Conservation (phyloP, 2,797 vertebrate genomes). For the Antennarius maculatus region DNA sequence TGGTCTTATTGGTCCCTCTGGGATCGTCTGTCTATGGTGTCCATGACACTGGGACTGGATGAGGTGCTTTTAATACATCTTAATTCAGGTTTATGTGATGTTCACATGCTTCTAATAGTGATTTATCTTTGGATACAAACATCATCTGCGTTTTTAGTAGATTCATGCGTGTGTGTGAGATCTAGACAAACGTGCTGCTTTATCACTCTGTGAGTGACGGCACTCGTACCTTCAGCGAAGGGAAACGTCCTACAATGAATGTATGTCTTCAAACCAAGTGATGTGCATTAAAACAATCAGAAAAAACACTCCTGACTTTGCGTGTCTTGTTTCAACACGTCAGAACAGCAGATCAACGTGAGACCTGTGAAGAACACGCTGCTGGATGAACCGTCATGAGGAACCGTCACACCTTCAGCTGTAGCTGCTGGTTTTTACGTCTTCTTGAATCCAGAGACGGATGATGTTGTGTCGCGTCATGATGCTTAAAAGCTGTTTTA, state of each 20-base stretch:
- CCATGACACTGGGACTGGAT: not conserved
- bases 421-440: too few species aligned
- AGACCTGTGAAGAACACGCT: too few species aligned
- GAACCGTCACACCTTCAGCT: too few species aligned
- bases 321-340: not conserved
- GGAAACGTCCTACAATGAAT: slow-evolving; percentile 59
- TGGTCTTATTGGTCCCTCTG: slow-evolving; percentile 22
- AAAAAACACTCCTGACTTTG: slow-evolving; percentile 44
- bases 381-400: too few species aligned
- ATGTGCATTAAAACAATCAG: slow-evolving; percentile 78
- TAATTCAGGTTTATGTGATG: slow-evolving; percentile 30
- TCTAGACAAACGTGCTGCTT: slow-evolving; percentile 50
- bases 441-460: too few species aligned
- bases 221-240: slow-evolving; percentile 67
- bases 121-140: slow-evolving; percentile 21
- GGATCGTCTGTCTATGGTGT: slow-evolving; percentile 26
- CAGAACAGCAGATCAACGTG: not conserved
- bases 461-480: too few species aligned
- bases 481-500: too few species aligned
- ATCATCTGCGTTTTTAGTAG: slow-evolving; percentile 56
- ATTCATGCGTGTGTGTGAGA: slow-evolving; percentile 13
- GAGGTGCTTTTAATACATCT: too few species aligned
- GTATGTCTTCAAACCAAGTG: slow-evolving; percentile 75
- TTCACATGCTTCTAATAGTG: slow-evolving; percentile 24
- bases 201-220: slow-evolving; percentile 62